These are phyloP conservation scores for Sinocyclocheilus grahami DNA, from an alignment of 2,113 vertebrate genomes.

Conservation along the genomic window DNA sequence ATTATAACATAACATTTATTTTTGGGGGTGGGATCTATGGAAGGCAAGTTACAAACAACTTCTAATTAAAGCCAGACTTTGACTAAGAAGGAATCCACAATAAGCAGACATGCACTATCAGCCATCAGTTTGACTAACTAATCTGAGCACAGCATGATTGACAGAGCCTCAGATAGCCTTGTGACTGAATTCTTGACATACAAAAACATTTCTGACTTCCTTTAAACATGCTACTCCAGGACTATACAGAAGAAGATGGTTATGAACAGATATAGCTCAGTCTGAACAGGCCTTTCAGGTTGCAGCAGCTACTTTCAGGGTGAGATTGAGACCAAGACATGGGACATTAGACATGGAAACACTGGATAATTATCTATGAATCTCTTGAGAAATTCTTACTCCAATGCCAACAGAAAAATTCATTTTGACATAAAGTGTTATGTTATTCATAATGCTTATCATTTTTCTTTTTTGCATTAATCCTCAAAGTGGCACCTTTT, in stretches of 20 bases:
- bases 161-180: not conserved
- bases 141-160: not conserved
- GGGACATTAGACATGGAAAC: not conserved
- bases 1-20: not conserved
- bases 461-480: not conserved
- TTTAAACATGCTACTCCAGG: constrained; percentile 13
- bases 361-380: not conserved
- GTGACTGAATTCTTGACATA: constrained; percentile 11
- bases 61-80: not conserved
- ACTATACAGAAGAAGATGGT: constrained; percentile 1
- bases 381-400: not conserved
- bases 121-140: not conserved
- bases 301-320: not conserved
- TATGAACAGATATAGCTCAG: not conserved
- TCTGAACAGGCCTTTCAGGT: constrained; percentile 22
- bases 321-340: not conserved
- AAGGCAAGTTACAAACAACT: not conserved
- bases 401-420: not conserved
- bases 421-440: not conserved
- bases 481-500: not conserved
- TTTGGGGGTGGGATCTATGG: not conserved
- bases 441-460: not conserved
- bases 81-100: not conserved
- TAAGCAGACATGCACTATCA: not conserved
- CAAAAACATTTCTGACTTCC: not conserved